phyloP scores from a whole-genome alignment of 2,797 vertebrate species.

The Lacerta bilineata region DNA sequence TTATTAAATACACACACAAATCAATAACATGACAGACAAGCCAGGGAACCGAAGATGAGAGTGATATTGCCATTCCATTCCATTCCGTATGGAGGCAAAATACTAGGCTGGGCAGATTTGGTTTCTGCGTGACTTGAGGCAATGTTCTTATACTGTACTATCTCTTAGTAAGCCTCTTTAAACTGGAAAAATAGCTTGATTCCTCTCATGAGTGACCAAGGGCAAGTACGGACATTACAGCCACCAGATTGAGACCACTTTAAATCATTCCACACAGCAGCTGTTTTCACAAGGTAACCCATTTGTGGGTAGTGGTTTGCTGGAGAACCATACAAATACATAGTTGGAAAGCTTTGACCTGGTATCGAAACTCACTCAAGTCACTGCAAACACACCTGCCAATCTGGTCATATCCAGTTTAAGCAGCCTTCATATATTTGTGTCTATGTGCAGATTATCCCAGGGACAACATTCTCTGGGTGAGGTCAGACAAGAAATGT shows the following conservation, averaged over 20 bases:
- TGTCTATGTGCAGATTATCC: background rate
- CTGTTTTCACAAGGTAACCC: background rate
- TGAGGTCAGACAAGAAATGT: background rate
- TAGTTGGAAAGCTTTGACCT: background rate
- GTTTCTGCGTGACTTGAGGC: background rate
- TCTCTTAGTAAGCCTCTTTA: background rate
- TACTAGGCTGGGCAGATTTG: slow-evolving; percentile 37
- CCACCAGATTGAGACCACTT: background rate
- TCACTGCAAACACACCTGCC: background rate
- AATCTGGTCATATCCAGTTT: background rate
- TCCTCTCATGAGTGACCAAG: background rate
- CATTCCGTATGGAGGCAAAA: slow-evolving; percentile 12
- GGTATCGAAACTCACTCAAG: background rate
- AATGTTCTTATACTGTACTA: background rate
- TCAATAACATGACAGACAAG: slow-evolving; percentile 36
- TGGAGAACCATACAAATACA: background rate
- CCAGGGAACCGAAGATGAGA: slow-evolving; percentile 31
- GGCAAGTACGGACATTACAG: background rate
- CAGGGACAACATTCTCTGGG: background rate
- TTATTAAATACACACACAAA: slow-evolving; percentile 24
- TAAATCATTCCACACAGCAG: background rate
- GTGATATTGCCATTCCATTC: background rate
- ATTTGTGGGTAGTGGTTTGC: slow-evolving; percentile 9
- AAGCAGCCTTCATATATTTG: background rate
- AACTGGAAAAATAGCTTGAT: background rate